Evolutionary conservation across 2,888 invertebrate species (phyloP).

Genomic region (Andrena bucephala): DNA sequence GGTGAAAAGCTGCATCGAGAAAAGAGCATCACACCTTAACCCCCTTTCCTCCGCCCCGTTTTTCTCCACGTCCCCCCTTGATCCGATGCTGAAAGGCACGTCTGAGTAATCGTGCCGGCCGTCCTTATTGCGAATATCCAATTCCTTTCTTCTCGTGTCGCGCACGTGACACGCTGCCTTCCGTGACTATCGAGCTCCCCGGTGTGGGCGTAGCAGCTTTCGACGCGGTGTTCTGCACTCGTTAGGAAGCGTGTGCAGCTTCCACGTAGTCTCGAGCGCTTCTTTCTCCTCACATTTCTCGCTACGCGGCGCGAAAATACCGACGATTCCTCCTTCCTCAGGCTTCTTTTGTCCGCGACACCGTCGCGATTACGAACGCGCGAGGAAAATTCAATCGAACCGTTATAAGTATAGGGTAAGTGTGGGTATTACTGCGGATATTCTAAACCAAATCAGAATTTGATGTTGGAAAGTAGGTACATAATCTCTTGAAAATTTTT

Average conservation of each 20-base stretch:
- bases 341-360: not conserved
- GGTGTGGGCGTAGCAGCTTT: not conserved
- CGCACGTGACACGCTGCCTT: constrained; percentile 54
- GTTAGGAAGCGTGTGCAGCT: not conserved
- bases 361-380: not conserved
- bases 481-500: too few species aligned
- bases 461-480: too few species aligned
- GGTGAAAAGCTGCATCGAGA: constrained; percentile 37
- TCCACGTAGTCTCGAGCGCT: not conserved
- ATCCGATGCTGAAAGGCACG: constrained; percentile 60
- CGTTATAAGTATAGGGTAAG: not conserved
- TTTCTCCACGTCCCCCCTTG: constrained; percentile 36
- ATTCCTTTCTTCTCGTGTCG: constrained; percentile 53
- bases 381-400: not conserved
- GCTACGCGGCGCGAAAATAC: not conserved
- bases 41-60: constrained; percentile 35
- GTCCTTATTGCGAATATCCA: constrained; percentile 59
- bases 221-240: constrained; percentile 15
- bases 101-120: constrained; percentile 62
- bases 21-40: constrained; percentile 56
- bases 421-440: too few species aligned
- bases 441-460: too few species aligned
- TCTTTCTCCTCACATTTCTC: not conserved
- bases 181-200: constrained; percentile 17
- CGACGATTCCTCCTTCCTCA: not conserved